A percentile compares a stretch with the other conserved stretches of the same genome.
These are phyloP conservation scores for Drosophila sechellia DNA, from an alignment of 1,140 invertebrate genomes.

Conservation along the genomic window DNA sequence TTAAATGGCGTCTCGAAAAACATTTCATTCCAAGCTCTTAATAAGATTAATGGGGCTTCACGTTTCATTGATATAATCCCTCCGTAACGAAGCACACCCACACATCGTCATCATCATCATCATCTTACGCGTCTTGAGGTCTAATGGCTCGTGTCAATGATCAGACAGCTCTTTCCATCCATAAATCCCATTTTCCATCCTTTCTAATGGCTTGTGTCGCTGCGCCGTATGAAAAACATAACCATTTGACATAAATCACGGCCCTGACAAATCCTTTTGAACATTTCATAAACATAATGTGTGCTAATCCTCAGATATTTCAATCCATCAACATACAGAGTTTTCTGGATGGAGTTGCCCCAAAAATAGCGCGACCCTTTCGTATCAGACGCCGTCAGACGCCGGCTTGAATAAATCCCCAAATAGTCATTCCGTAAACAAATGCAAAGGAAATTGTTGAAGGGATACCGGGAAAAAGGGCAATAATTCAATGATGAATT, in stretches of 20 bases:
- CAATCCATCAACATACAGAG: conserved; percentile 44
- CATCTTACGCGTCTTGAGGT: conserved; percentile 33
- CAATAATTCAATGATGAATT: conserved; percentile 75
- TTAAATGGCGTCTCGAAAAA: conserved; percentile 29
- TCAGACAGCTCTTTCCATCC: conserved; percentile 15
- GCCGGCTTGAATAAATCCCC: conserved; percentile 36
- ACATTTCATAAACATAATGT: conserved; percentile 72
- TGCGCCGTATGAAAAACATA: conserved; percentile 33
- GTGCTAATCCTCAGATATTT: conserved; percentile 64
- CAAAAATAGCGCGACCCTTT: conserved; percentile 39
- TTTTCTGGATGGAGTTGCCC: conserved; percentile 5
- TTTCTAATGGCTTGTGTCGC: conserved; percentile 24
- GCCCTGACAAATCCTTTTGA: conserved; percentile 67
- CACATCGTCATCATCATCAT: conserved; percentile 18
- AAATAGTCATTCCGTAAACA: conserved; percentile 48
- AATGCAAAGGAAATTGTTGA: conserved; percentile 35
- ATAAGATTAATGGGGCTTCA: conserved; percentile 55
- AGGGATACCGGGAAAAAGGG: conserved; percentile 28
- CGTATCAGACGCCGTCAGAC: conserved; percentile 26
- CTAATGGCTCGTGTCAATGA: conserved; percentile 73
- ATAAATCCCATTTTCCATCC: conserved; percentile 4
- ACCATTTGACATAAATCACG: conserved; percentile 67
- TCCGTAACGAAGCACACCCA: conserved; percentile 12
- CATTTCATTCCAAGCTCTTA: conserved; percentile 24
- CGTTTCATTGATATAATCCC: conserved; percentile 43